phyloP scores from a whole-genome alignment of 1,140 invertebrate genomes.

The Conopomorpha cramerella region DNA sequence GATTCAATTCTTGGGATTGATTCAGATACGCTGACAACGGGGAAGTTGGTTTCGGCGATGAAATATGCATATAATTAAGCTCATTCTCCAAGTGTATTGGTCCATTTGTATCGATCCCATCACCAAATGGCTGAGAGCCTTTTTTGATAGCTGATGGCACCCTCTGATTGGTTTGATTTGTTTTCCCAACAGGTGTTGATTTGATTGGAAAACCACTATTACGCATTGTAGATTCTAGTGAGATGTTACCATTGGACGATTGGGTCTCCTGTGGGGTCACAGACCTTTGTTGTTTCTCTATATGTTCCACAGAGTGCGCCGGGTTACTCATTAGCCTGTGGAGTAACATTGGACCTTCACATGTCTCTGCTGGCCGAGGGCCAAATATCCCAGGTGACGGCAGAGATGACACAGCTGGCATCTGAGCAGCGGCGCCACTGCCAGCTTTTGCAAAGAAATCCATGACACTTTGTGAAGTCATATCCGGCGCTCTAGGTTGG shows the following conservation, averaged over 20 bases:
- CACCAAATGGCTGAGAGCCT: too few species aligned
- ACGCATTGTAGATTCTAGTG: conserved; percentile 26
- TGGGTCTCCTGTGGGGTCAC: conserved; percentile 68
- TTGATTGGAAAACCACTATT: conserved; percentile 48
- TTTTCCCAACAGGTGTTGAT: conserved; percentile 44
- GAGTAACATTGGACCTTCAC: conserved; percentile 63
- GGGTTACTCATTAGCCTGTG: conserved; percentile 80
- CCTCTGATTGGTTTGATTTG: conserved; percentile 26
- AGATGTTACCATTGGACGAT: conserved; percentile 35
- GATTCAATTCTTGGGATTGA: conserved; percentile 38
- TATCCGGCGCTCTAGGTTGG: conserved; percentile 38
- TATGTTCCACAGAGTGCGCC: conserved; percentile 82
- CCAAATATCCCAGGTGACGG: conserved; percentile 53
- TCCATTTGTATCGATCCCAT: conserved; percentile 36
- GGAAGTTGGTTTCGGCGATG: conserved; percentile 49
- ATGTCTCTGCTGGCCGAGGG: conserved; percentile 42
- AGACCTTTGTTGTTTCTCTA: conserved; percentile 83
- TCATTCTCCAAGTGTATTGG: conserved; percentile 55
- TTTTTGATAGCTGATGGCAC: conserved; percentile 29
- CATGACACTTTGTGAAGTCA: conserved; percentile 78
- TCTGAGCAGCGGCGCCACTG: conserved; percentile 61
- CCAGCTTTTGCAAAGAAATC: conserved; percentile 84
- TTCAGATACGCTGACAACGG: conserved; percentile 56
- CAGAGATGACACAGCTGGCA: conserved; percentile 56
- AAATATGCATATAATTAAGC: conserved; percentile 57